Percentiles rank a stretch among this genome's conserved stretches.
phyloP scores from a whole-genome alignment of 2,113 vertebrate genomes.

The Cyprinodon tularosa region DNA sequence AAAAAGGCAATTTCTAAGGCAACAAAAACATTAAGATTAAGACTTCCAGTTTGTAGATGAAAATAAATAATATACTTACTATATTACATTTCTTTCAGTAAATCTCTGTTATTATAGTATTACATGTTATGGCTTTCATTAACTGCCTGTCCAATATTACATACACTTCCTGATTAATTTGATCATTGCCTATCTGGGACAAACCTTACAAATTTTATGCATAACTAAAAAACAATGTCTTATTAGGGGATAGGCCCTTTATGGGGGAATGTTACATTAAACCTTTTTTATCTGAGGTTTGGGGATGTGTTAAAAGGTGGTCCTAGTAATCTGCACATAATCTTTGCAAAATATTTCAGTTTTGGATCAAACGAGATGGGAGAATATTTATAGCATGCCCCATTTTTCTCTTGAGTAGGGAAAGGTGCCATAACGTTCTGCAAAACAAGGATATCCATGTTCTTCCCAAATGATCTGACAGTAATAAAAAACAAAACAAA shows the following conservation, averaged over 20 bases:
- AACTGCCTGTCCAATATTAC: no score
- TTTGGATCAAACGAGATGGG: not conserved
- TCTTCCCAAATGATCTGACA: constrained; percentile 1
- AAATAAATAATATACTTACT: no score
- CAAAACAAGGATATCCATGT: not conserved
- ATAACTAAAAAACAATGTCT: not conserved
- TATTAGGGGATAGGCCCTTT: no score
- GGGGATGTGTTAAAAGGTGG: not conserved
- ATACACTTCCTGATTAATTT: not conserved
- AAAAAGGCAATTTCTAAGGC: no score
- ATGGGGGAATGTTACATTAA: no score
- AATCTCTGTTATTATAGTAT: no score
- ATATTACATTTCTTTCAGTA: no score
- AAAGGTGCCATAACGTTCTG: not conserved
- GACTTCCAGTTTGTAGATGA: no score
- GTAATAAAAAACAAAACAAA: not conserved
- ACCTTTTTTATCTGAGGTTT: not conserved
- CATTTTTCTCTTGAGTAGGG: constrained; percentile 3
- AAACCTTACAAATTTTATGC: not conserved
- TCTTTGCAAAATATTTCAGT: not conserved
- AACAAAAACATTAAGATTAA: no score
- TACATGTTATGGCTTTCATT: no score
- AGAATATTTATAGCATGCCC: constrained; percentile 19
- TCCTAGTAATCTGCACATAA: not conserved
- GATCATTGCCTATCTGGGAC: not conserved